These are phyloP conservation scores for Ciconia boyciana DNA, from an alignment of 2,113 vertebrate genomes.

Conservation along the genomic window DNA sequence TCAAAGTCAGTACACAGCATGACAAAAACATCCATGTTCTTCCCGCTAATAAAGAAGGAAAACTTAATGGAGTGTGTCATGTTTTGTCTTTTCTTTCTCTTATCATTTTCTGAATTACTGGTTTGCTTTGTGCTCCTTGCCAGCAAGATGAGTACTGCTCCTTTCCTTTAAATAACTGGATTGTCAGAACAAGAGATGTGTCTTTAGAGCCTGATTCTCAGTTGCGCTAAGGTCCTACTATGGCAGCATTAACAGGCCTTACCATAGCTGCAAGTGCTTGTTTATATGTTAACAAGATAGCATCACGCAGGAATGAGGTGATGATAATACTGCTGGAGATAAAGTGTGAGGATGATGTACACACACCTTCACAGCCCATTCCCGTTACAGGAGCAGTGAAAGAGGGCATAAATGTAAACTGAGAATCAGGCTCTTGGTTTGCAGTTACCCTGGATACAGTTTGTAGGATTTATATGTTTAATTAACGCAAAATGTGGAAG, in stretches of 20 bases:
- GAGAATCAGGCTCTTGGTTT: neutral
- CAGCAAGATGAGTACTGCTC: neutral
- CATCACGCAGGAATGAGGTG: neutral
- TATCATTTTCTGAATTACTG: neutral
- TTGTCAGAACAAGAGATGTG: neutral
- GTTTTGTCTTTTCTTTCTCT: neutral
- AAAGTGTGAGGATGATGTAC: neutral
- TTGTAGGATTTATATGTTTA: slow-evolving; percentile 26
- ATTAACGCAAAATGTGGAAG: neutral
- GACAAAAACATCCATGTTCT: neutral
- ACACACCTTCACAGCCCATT: neutral
- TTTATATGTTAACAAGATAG: neutral
- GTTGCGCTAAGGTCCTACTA: neutral
- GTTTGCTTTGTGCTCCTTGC: neutral
- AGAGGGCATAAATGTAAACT: neutral
- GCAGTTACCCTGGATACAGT: neutral
- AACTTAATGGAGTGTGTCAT: neutral
- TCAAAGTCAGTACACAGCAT: neutral
- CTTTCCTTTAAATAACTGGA: neutral
- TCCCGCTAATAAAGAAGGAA: neutral
- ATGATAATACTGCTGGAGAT: neutral
- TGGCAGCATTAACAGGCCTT: neutral
- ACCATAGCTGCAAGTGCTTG: neutral
- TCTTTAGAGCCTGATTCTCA: neutral
- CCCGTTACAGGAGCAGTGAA: neutral